These are phyloP conservation scores for Deroptyus accipitrinus DNA, from an alignment of 2,113 vertebrate genomes.

Conservation along the genomic window DNA sequence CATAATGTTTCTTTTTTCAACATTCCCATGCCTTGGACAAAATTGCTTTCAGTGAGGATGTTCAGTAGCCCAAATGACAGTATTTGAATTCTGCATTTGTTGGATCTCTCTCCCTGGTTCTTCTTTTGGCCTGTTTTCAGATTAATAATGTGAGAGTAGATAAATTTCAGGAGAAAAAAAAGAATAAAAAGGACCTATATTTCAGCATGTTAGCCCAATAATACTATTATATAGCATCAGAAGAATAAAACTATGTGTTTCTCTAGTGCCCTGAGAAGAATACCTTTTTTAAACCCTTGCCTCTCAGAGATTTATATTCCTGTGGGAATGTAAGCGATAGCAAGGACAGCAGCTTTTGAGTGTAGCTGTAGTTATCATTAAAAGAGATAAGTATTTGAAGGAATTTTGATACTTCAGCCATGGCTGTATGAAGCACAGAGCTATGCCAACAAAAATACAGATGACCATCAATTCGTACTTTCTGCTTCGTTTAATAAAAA, in stretches of 20 bases:
- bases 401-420: slow-evolving; percentile 20
- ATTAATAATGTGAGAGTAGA: not conserved
- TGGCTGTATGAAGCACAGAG: not conserved
- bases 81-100: not conserved
- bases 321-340: slow-evolving; percentile 2
- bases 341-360: not conserved
- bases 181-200: not conserved
- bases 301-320: slow-evolving; percentile 13
- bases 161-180: not conserved
- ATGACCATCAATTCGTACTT: not conserved
- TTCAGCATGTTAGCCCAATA: not conserved
- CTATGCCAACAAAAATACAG: not conserved
- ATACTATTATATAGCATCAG: not conserved
- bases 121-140: not conserved
- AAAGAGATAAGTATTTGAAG: not conserved
- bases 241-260: not conserved
- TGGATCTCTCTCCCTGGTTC: not conserved
- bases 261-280: not conserved
- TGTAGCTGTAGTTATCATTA: slow-evolving; percentile 22
- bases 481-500: not conserved
- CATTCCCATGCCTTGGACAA: not conserved
- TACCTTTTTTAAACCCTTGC: not conserved
- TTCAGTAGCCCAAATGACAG: not conserved
- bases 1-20: not conserved
- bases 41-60: not conserved